Percentiles rank a stretch among this genome's conserved stretches.
Conservation (phyloP, 2,888 invertebrate genomes). For the Ditula angustiorana region DNA sequence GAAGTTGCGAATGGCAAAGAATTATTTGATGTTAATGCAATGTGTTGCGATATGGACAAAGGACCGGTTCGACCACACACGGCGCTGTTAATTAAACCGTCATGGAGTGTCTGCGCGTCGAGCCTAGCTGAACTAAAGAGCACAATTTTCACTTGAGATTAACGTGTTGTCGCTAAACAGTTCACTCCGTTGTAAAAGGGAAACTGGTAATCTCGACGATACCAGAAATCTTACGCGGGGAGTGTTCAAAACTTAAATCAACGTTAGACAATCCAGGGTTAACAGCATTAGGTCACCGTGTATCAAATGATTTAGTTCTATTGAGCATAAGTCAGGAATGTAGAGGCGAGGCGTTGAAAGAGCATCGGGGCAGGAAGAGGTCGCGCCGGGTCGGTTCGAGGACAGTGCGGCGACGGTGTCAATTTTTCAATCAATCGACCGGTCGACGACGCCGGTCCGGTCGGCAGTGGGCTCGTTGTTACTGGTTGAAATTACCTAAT, state of each 20-base stretch:
- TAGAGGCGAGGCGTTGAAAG: conserved; percentile 50
- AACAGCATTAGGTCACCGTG: not conserved
- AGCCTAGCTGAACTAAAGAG: conserved; percentile 45
- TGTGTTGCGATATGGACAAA: conserved; percentile 34
- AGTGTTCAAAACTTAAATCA: not conserved
- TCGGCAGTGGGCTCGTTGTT: conserved; percentile 24
- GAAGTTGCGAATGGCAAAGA: conserved; percentile 44
- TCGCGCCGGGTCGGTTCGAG: conserved; percentile 50
- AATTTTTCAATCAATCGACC: conserved; percentile 77
- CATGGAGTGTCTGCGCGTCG: conserved; percentile 12
- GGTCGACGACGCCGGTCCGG: conserved; percentile 48
- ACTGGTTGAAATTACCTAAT: conserved; percentile 11
- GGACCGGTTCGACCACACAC: conserved; percentile 59
- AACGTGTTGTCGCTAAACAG: conserved; percentile 54
- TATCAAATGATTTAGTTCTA: not conserved
- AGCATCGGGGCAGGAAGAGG: conserved; percentile 61
- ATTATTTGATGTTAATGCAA: conserved; percentile 23
- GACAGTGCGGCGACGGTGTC: conserved; percentile 60
- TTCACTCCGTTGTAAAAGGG: conserved; percentile 37
- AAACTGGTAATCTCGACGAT: conserved; percentile 38
- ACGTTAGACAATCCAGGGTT: not conserved
- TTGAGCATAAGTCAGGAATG: not conserved
- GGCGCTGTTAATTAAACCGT: conserved; percentile 62
- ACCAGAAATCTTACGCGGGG: not conserved
- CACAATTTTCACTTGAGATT: conserved; percentile 62